Conservation (phyloP, 2,888 invertebrate species). For the Tenodera sinensis region DNA sequence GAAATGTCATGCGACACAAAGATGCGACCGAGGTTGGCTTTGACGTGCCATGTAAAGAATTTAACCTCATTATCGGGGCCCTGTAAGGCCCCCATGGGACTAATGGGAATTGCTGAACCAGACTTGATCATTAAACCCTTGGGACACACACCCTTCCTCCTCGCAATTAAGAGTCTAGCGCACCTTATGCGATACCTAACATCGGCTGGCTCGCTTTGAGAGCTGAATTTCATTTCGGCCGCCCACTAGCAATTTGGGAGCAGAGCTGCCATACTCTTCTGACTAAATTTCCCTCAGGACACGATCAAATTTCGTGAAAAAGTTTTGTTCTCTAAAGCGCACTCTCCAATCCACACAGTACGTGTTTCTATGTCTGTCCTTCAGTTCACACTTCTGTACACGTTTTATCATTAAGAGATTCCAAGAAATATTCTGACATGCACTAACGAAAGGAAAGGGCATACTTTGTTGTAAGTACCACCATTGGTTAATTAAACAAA, state of each 20-base stretch:
- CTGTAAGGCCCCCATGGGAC: neutral
- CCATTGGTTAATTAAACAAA: no score
- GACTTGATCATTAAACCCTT: neutral
- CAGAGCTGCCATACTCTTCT: neutral
- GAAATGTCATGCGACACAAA: neutral
- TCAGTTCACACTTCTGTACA: neutral
- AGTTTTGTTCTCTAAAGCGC: neutral
- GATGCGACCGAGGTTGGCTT: neutral
- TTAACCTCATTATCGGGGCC: neutral
- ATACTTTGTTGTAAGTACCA: no score
- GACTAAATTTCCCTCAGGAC: neutral
- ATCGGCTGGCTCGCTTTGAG: neutral
- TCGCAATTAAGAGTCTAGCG: neutral
- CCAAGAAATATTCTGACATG: no score
- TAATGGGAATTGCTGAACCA: neutral
- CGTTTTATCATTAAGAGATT: no score
- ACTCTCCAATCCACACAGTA: no score
- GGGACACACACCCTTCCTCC: neutral
- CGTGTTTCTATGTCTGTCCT: neutral
- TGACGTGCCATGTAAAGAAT: neutral
- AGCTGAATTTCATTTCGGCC: neutral
- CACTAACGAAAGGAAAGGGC: no score
- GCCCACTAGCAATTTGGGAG: neutral
- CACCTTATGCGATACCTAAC: neutral
- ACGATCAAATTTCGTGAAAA: neutral